Percentiles rank a stretch among this genome's conserved stretches.
phyloP scores from a whole-genome alignment of 2,888 invertebrate species.

The Loripinus fragilis region DNA sequence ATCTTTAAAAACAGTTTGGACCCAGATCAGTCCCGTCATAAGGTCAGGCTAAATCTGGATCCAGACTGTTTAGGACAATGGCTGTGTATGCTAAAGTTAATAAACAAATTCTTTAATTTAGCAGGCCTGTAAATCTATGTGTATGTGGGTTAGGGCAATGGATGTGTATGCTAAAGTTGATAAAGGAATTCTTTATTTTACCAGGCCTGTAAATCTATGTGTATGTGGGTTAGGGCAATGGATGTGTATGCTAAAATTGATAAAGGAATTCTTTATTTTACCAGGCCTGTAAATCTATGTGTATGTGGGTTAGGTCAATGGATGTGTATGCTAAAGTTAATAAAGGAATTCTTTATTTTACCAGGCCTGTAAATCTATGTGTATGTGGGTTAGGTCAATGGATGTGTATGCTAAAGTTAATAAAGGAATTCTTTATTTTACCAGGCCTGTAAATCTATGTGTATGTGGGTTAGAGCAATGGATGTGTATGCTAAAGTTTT shows the following conservation, averaged over 20 bases:
- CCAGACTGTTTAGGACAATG: slow-evolving; percentile 96
- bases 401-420: not conserved
- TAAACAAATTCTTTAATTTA: slow-evolving; percentile 26
- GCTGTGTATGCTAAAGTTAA: slow-evolving; percentile 94
- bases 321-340: slow-evolving; percentile 94
- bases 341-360: slow-evolving; percentile 84
- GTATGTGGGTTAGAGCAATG: slow-evolving; percentile 96
- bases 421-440: slow-evolving; percentile 23
- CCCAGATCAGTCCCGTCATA: too few species aligned
- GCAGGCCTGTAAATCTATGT: slow-evolving; percentile 94
- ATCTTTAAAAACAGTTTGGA: too few species aligned
- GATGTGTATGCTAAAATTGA: slow-evolving; percentile 94
- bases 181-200: slow-evolving; percentile 84
- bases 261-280: slow-evolving; percentile 84
- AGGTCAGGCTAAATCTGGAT: slow-evolving; percentile 94
- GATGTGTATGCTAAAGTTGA: slow-evolving; percentile 94
- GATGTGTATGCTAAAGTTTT: slow-evolving; percentile 94
- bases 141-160: slow-evolving; percentile 96
- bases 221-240: slow-evolving; percentile 96
- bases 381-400: not conserved
- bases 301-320: slow-evolving; percentile 96
- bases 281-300: slow-evolving; percentile 94
- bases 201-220: slow-evolving; percentile 94
- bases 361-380: not conserved
- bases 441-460: slow-evolving; percentile 94